Percentiles rank a stretch among this genome's conserved stretches.
These are phyloP conservation scores for Hyposoter dolosus DNA, from an alignment of 2,888 invertebrate genomes.

Conservation along the genomic window DNA sequence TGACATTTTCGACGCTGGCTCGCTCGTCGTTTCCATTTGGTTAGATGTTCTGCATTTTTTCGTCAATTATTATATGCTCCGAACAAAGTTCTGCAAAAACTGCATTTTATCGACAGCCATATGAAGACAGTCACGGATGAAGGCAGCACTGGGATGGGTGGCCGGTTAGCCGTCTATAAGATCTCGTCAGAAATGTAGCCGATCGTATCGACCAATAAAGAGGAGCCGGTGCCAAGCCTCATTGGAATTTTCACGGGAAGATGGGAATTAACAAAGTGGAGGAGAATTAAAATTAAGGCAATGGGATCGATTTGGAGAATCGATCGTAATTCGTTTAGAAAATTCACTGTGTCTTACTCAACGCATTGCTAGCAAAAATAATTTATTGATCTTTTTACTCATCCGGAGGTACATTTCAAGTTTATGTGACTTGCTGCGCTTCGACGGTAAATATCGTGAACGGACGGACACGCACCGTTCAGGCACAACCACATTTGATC, in stretches of 20 bases:
- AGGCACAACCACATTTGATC: not conserved
- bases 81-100: not conserved
- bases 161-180: not conserved
- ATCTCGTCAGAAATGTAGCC: not conserved
- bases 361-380: not conserved
- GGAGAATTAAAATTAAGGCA: not conserved
- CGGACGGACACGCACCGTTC: not conserved
- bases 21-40: not conserved
- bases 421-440: no score
- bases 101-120: not conserved
- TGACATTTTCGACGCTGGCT: conserved; percentile 18
- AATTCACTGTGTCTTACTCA: not conserved
- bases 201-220: not conserved
- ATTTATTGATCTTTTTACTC: not conserved
- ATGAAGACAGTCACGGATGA: not conserved
- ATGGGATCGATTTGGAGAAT: not conserved
- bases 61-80: not conserved
- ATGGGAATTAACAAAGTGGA: not conserved
- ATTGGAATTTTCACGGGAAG: not conserved
- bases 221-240: not conserved
- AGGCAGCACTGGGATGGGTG: not conserved
- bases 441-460: not conserved
- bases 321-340: no score
- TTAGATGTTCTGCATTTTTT: conserved; percentile 8
- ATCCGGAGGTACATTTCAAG: not conserved